Evolutionary conservation across 2,888 invertebrate species (phyloP).

Genomic region (Drosophila borealis): DNA sequence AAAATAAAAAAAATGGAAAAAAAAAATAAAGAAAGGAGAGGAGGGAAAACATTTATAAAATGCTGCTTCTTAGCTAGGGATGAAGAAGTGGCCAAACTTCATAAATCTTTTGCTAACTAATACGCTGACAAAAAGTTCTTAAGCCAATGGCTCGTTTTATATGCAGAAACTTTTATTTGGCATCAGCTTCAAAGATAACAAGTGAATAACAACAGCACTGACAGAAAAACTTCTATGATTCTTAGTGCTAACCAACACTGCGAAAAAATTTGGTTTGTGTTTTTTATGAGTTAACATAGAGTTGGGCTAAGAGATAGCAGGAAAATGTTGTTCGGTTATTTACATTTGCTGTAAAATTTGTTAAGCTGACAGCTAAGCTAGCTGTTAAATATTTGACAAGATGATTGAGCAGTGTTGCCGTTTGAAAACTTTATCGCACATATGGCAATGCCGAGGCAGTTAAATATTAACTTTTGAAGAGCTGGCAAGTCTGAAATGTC

Average conservation of each 20-base stretch:
- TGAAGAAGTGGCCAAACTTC: constrained; percentile 63
- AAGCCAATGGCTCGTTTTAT: constrained; percentile 70
- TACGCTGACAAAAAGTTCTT: constrained; percentile 65
- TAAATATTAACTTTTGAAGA: too few relatives aligned
- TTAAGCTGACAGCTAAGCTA: not conserved
- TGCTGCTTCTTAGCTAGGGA: constrained; percentile 39
- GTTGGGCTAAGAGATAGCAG: too few relatives aligned
- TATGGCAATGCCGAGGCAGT: too few relatives aligned
- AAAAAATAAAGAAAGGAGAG: not conserved
- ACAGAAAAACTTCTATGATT: constrained; percentile 37
- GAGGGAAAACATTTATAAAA: constrained; percentile 46
- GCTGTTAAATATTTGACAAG: not conserved
- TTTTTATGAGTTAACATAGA: not conserved
- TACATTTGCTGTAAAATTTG: not conserved
- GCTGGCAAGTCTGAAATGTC: too few relatives aligned
- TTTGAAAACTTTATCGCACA: too few relatives aligned
- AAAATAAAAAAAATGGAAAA: constrained; percentile 15
- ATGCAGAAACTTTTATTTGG: constrained; percentile 70
- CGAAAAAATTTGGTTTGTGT: not conserved
- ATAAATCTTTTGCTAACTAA: constrained; percentile 77
- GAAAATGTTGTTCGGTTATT: too few relatives aligned
- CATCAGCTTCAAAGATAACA: constrained; percentile 63
- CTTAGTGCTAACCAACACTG: constrained; percentile 21
- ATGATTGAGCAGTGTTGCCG: not conserved
- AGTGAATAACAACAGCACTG: constrained; percentile 38